Base-by-base conservation (phyloP, 2,113 vertebrate genomes). In the Carassius gibelio region DNA sequence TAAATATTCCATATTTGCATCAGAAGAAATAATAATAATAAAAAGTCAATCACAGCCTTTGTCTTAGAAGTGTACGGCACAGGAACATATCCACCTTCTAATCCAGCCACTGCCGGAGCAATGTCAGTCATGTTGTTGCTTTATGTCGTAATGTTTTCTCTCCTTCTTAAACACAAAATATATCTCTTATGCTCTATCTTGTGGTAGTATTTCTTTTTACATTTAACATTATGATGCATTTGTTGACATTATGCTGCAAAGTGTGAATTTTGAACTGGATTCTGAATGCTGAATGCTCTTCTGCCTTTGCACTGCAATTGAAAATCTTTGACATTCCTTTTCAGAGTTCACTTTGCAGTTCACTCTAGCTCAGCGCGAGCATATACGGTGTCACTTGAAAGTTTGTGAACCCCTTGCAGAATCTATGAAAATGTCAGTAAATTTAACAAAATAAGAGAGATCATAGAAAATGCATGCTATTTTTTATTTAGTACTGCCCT, bases 31-130 rank as follows among this genome's bases (percentile, higher is more conserved):
- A 75, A 52, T 15, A 15, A 57, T 9, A 45, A 42, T 1, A 42
- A 42, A 45, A 45, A 75, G 45, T 80, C 52, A 55, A 62, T 81
- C 59, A 52, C 15, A 80, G 21, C 9, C 30, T 84, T 55, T 50
- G n/a, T 77, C 42, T 59, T 86, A 85, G 64, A 85, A 21, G n/a
- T 85, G 72, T 74, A 75, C 66, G 26, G 30, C 30, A 50, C 85
- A 79, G 79, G 30, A 69, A 59, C 48, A 74, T 10, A 48, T 42
- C 55, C 69, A 64, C 55, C 15, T 81, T 68, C 42, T 80, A 69
- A 74, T 26, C 17, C 59, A 8, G 36, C 45, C n/a, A 55, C 75
- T 77, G 38, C 8, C 7, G 38, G 38, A 45, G 62, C 34, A 23
- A 8, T 45, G 61, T 50, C 23, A 42, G 26, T 42, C 3, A 23